Percentiles rank a stretch among this genome's conserved stretches.
Evolutionary conservation across 1,140 invertebrate genomes (phyloP).

Genomic region (Pararge aegeria): DNA sequence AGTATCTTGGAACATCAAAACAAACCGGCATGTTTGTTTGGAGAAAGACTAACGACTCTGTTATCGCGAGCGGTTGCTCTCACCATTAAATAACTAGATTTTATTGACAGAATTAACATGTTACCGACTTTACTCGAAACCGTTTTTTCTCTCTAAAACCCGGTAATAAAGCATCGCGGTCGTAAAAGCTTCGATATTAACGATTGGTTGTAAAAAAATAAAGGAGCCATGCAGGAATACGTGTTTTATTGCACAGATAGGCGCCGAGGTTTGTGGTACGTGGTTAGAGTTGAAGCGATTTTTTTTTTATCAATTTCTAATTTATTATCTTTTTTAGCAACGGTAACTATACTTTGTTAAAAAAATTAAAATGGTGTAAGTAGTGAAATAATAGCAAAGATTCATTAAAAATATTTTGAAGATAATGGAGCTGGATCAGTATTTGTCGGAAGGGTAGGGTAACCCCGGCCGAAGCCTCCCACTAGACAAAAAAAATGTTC

Average conservation of each 20-base stretch:
- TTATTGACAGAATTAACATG: slow-evolving; percentile 68
- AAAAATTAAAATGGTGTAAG: no score
- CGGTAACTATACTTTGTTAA: no score
- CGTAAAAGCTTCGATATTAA: slow-evolving; percentile 68
- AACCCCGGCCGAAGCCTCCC: no score
- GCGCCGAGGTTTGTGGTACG: slow-evolving; percentile 39
- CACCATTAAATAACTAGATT: slow-evolving; percentile 42
- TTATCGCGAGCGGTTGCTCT: slow-evolving; percentile 29
- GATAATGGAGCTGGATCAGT: no score
- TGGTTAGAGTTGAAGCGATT: slow-evolving; percentile 8
- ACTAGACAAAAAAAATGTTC: no score
- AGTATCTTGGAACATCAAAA: background rate
- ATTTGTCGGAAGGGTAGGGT: no score
- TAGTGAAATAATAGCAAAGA: no score
- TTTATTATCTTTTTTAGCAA: no score
- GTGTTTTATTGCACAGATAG: slow-evolving; percentile 59
- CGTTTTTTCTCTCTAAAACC: slow-evolving; percentile 41
- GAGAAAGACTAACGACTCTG: slow-evolving; percentile 17
- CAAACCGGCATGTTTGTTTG: slow-evolving; percentile 11
- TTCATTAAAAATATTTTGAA: no score
- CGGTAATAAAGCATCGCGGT: slow-evolving; percentile 56
- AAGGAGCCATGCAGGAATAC: slow-evolving; percentile 50
- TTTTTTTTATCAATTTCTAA: background rate
- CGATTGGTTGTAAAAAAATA: slow-evolving; percentile 69
- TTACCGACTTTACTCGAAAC: slow-evolving; percentile 56